Conservation (phyloP, 2,888 invertebrate species). For the Dromius quadrimaculatus region DNA sequence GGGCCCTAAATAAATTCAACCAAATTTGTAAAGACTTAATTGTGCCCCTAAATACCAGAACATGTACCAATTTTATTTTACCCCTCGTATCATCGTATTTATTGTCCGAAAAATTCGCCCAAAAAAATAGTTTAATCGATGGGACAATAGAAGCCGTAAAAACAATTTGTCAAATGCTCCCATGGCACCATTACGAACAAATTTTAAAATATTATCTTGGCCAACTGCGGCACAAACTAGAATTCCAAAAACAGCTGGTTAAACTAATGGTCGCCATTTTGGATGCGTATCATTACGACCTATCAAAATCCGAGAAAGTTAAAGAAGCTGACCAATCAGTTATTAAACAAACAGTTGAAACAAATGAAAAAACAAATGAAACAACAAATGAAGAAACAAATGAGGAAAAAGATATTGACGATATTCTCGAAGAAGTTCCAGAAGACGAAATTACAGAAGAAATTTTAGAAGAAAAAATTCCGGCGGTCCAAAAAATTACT, state of each 20-base stretch:
- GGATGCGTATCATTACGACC: conserved; percentile 93
- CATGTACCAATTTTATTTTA: conserved; percentile 85
- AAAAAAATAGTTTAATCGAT: conserved; percentile 85
- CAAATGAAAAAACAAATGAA: conserved; percentile 54
- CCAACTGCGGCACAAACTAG: conserved; percentile 77
- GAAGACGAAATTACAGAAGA: conserved; percentile 65
- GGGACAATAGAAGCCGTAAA: conserved; percentile 86
- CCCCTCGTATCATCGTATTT: conserved; percentile 87
- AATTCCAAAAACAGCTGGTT: conserved; percentile 87
- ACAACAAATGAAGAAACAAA: conserved; percentile 57
- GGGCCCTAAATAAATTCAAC: conserved; percentile 84
- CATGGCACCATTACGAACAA: conserved; percentile 91
- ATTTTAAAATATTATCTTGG: conserved; percentile 84
- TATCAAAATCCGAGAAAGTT: conserved; percentile 71
- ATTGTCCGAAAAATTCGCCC: conserved; percentile 79
- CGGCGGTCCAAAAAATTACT: conserved; percentile 66
- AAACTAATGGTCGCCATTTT: conserved; percentile 82
- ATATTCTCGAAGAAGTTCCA: conserved; percentile 62
- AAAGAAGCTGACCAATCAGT: conserved; percentile 56
- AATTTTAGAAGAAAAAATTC: conserved; percentile 59
- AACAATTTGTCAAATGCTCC: conserved; percentile 80
- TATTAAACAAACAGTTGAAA: conserved; percentile 55
- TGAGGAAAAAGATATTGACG: conserved; percentile 64
- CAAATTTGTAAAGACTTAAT: conserved; percentile 73
- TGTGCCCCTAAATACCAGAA: conserved; percentile 75